Evolutionary conservation across 2,797 vertebrate species (phyloP), one percentile per base, ranked within the genome.

Genomic region (Oryzias sinensis): DNA sequence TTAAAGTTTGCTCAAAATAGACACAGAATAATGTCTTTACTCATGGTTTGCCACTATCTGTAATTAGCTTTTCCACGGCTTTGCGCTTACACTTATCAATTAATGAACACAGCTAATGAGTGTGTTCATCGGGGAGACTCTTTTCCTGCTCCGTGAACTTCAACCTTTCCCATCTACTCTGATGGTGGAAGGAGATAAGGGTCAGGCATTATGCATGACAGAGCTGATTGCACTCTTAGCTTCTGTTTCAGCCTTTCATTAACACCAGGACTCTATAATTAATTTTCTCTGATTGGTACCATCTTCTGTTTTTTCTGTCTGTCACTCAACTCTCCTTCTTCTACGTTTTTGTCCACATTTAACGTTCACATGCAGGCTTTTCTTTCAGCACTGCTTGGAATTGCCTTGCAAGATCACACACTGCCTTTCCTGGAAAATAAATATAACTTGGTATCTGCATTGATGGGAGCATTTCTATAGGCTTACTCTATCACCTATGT

Each of bases 271-370:
- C 72, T 81, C 84, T 83, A 78, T 85, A 79, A 83, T 90, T 84
- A 72, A 88, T 87, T 86, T 73, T 77, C 72, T 77, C 66, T 85
- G 82, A 87, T 89, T 88, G 79, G 79, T 72, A 74, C 87, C 85
- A 86, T 90, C 84, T 77, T 69, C 46, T 69, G 40, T 72, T 77
- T 62, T 72, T 58, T 45, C 53, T 25, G 41, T 64, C 41, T 20
- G 65, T 37, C 22, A 53, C 15, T 47, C 56, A 41, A 20, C 40
- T 20, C 16, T 45, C 47, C 56, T 42, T 17, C 22, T 57, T 48
- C 54, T 37, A 46, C 48, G 20, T 49, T 45, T 72, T n/a, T 43
- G 20, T 61, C 45, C 68, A 15, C 37, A 40, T 72, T 61, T 55
- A 54, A 56, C 37, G 53, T 0, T 0, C 18, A 42, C n/a, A 20